Percentiles rank a stretch among this genome's conserved stretches.
Evolutionary conservation across 2,113 vertebrate genomes (phyloP).

Genomic region (Parus major): DNA sequence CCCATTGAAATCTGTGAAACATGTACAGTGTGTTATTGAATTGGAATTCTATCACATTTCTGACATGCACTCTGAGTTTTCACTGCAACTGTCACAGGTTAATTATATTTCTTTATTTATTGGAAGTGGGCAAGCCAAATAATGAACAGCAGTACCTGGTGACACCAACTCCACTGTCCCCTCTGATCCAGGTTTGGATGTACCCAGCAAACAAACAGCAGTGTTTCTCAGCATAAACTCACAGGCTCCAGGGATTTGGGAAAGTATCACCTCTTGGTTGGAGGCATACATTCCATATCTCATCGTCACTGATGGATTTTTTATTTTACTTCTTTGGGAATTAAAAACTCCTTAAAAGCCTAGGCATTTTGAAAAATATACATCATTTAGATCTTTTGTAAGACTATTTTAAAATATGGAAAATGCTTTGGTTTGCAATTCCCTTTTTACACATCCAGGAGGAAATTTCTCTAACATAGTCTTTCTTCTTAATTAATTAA

Average conservation of each 20-base stretch:
- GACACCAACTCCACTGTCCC: neutral
- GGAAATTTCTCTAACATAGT: neutral
- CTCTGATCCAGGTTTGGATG: neutral
- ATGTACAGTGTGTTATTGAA: rapidly evolving
- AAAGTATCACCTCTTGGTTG: neutral
- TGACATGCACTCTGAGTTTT: neutral
- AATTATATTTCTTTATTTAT: neutral
- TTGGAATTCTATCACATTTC: neutral
- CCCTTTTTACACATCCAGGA: neutral
- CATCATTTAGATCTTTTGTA: conserved; percentile 24
- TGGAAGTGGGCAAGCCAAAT: neutral
- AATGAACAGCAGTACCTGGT: neutral
- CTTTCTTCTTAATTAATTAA: conserved; percentile 63
- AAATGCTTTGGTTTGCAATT: neutral
- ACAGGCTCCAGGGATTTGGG: neutral
- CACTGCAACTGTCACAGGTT: neutral
- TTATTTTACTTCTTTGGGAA: neutral
- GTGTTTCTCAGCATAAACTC: neutral
- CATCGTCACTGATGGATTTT: neutral
- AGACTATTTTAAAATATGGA: neutral
- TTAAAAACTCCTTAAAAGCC: neutral
- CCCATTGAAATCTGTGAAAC: neutral
- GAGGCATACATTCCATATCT: neutral
- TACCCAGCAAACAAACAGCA: neutral
- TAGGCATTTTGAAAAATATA: neutral